phyloP scores from a whole-genome alignment of 2,888 invertebrate genomes.

The Pheosia tremula region DNA sequence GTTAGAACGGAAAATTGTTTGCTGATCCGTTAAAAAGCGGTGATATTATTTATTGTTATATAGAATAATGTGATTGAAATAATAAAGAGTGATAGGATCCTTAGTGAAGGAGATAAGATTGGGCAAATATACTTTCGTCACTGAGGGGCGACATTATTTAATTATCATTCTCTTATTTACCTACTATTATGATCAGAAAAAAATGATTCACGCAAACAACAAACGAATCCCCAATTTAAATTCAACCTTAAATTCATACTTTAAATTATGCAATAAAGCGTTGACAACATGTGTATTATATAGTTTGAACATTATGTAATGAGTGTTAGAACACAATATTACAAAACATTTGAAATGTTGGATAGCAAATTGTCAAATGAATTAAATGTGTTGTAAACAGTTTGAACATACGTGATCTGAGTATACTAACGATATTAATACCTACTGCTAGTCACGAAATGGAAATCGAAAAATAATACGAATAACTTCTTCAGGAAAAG shows the following conservation, averaged over 20 bases:
- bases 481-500: not conserved
- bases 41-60: not conserved
- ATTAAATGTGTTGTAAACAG: constrained; percentile 7
- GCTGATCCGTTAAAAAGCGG: not conserved
- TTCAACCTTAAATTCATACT: too few species aligned
- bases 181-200: too few species aligned
- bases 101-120: too few species aligned
- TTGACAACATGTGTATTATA: too few species aligned
- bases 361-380: not conserved
- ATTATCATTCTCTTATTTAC: too few species aligned
- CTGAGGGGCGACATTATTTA: too few species aligned
- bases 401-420: constrained; percentile 10
- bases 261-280: too few species aligned
- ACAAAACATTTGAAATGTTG: not conserved
- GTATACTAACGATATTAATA: constrained; percentile 8
- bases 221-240: too few species aligned
- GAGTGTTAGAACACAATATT: not conserved
- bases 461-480: not conserved
- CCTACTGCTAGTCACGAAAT: constrained; percentile 12
- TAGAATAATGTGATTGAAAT: not conserved
- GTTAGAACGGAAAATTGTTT: not conserved
- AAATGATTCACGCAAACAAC: too few species aligned
- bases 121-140: too few species aligned
- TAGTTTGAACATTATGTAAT: not conserved
- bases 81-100: too few species aligned